Base-by-base conservation (phyloP, 2,113 vertebrate genomes). In the Sturnira hondurensis region DNA sequence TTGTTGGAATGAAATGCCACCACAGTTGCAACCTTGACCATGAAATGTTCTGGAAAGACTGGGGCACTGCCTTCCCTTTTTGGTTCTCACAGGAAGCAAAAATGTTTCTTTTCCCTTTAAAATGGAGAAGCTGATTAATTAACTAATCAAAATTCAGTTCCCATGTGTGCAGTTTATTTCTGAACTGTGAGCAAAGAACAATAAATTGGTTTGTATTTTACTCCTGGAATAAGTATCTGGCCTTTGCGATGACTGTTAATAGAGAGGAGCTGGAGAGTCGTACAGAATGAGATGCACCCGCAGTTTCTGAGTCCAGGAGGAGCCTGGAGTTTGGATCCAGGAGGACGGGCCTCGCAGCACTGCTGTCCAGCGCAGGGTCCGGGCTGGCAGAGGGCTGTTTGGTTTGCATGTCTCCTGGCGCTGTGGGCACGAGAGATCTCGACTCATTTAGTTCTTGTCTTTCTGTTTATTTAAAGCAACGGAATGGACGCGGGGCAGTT, bases 81-180 rank as follows among this genome's bases (percentile, higher is more conserved):
- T 47, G 58, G 50, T 85, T 94, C n/a, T 82, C 58, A 76, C 63
- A 13, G 36, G 36, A 92, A 86, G 86, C 76, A 19, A 63, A 91
- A 77, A 65, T 82, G 13, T 96, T 94, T 82, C n/a, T 96, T 71
- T 84, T 65, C 26, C 50, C 65, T 94, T 96, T 91, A 91, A 94
- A 78, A 86, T 43, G 26, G 50, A 65, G 80, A 91, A 81, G 52
- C 63, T 93, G 63, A 85, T 88, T 86, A 50, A 63, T 67, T 95
- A 54, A 52, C 65, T 71, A 58, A 86, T 91, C 78, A 68, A 65
- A 94, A 91, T 91, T 89, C 36, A 85, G 3, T 77, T 91, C 63
- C 17, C 43, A 5, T 33, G 58, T 33, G 43, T 47, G 20, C 68
- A 81, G 71, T 86, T 91, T 82, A 67, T 95, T 80, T 85, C 52